Conservation (phyloP, 2,888 invertebrate species). For the Trisateles emortualis region DNA sequence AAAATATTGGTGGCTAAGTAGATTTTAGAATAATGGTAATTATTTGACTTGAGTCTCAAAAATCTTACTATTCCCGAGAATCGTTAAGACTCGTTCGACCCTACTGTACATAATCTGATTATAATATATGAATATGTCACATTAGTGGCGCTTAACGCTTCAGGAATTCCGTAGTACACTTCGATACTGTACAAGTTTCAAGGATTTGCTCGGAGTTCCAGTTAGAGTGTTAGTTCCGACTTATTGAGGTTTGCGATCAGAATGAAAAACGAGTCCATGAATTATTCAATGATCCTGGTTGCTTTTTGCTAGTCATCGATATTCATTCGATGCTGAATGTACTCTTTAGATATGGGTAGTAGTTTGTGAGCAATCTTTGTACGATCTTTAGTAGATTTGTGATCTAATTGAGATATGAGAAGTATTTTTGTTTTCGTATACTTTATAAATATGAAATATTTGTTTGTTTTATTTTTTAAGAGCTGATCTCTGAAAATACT, state of each 20-base stretch:
- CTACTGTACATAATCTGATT: constrained; percentile 33
- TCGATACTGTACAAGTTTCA: constrained; percentile 44
- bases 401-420: constrained; percentile 4
- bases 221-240: constrained; percentile 44
- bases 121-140: constrained; percentile 12
- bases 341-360: constrained; percentile 40
- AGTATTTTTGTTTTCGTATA: not conserved
- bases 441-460: no score
- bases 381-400: constrained; percentile 14
- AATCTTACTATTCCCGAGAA: no score
- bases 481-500: no score
- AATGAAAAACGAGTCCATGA: constrained; percentile 64
- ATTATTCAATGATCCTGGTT: constrained; percentile 59
- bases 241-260: constrained; percentile 54
- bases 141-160: no score
- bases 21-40: no score
- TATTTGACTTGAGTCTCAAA: no score
- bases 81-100: no score
- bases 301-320: constrained; percentile 63
- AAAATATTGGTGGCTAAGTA: no score
- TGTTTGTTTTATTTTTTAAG: no score
- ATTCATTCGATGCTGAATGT: constrained; percentile 57
- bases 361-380: constrained; percentile 29
- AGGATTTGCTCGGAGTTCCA: constrained; percentile 38
- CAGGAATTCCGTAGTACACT: constrained; percentile 10